Evolutionary conservation across 92 coral and sea anemone genomes (phyloP), one percentile per base, ranked within the genome.

Genomic region (Heteractis magnifica): DNA sequence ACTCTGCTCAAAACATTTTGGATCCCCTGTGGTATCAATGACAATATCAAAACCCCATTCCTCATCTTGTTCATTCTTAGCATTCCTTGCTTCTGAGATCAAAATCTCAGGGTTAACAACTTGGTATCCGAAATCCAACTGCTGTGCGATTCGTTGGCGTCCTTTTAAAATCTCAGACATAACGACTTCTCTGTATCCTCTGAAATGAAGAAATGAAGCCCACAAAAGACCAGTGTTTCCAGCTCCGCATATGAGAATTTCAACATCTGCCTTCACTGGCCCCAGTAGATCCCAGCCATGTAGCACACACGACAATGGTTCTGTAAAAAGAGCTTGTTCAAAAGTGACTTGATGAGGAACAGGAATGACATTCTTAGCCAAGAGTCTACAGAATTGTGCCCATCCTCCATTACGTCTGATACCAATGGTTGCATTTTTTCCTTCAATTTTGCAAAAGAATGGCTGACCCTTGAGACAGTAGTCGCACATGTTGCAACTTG

Each of bases 21-120:
- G 93, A 81, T 94, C 94, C 15, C 98, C 98, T 26, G 98, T 86
- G 77, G 97, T 90, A 73, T 94, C 98, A 60, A 94, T 83, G 6
- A 94, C 89, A 53, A 90, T 80, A 76, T 94, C 98, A 90, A 94
- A 94, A 6, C 98, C 98, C 98, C 98, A 94, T 8, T 90, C 98
- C 21, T 90, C 89, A 26, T 94, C 95, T 8, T 90, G 88, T 8
- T 93, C 93, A 60, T 72, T 82, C 55, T 84, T 83, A 1, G 97
- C 98, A 87, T 92, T 94, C 34, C 93, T 81, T 23, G 93, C 90
- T 75, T 92, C 97, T 6, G 97, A 90, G 56, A 92, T 84, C 19
- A 94, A 78, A 9, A 90, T 83, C 41, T 94, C 97, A 7, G 98
- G 98, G 20, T 88, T 92, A 1, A 88, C 93, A 62, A 92, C 84